Base-by-base conservation (phyloP, 2,888 invertebrate genomes). In the Trissoscelio sp. region DNA sequence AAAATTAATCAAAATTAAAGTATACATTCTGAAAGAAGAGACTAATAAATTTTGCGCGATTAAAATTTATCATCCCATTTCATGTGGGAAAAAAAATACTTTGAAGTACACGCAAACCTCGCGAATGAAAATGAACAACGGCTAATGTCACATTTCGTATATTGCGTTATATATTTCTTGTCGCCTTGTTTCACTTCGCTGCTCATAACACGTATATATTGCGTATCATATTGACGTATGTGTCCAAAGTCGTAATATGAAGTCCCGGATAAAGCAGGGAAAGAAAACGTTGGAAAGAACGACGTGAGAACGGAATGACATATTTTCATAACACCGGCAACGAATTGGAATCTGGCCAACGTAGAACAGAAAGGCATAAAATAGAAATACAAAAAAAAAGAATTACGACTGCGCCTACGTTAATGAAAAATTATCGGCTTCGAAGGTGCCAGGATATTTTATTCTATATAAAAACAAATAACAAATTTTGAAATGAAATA, bases 181-280 rank as follows among this genome's bases (percentile, higher is more conserved):
- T 70, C 62, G 55, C 70, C 44, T 69, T 62, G 62, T 78, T 70
- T 78, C 75, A 67, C 67, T 58, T 60, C 60, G 39, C 51, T 67
- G 57, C 66, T 58, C 24, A 12, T 44, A 60, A 77, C 77, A 62
- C 37, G 60, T 62, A 69, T 69, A 77, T 77, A 69, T 77, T 75
- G 66, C 66, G 66, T 75, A 75, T 75, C 60, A 67, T 66, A 75
- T 75, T 75, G 75, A 75, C 69, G 77, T 78, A 70, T 78, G 44
- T 60, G 69, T 62, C 62, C 53, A 31, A 75, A 78, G 55, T 75
- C 67, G 75, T 77, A 66, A 67, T 67, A 67, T 75, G 58, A 58
- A 67, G 67, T 75, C 14, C 18, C 22, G 57, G 14, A 60, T 60
- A 57, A 69, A 77, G 51, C 3, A 74, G 2, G 51, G 58, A 42